phyloP scores from a whole-genome alignment of 2,113 vertebrate genomes.

The Falco punctatus region DNA sequence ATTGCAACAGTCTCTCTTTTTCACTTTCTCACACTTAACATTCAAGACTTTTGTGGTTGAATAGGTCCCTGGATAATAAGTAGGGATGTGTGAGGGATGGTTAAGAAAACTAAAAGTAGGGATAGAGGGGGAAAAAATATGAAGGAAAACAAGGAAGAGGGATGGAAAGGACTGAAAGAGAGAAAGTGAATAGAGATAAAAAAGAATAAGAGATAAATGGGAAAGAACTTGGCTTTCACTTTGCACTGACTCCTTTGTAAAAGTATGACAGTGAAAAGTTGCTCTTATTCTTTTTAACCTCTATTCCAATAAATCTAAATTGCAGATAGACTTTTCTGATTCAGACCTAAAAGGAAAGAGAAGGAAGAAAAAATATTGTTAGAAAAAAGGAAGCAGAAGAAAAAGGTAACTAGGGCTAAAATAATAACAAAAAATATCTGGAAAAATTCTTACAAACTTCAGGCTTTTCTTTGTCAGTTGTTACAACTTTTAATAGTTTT shows the following conservation, averaged over 20 bases:
- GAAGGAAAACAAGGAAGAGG: constrained; percentile 17
- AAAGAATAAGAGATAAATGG: constrained; percentile 41
- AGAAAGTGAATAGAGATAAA: constrained; percentile 35
- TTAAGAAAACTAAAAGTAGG: constrained; percentile 12
- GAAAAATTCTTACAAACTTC: not conserved
- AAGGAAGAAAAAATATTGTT: not conserved
- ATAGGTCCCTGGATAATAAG: constrained; percentile 46
- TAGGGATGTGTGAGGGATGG: not conserved
- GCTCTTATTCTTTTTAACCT: constrained; percentile 41
- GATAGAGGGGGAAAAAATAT: not conserved
- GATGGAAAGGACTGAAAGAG: constrained; percentile 4
- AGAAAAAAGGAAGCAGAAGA: not conserved
- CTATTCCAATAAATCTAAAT: constrained; percentile 62
- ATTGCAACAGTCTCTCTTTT: not conserved
- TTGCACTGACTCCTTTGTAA: constrained; percentile 35
- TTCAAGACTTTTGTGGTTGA: constrained; percentile 40
- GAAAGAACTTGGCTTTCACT: constrained; percentile 34
- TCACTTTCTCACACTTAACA: constrained; percentile 18
- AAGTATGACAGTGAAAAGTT: constrained; percentile 53
- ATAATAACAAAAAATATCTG: not conserved
- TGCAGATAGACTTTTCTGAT: constrained; percentile 44
- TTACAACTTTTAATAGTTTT: not conserved
- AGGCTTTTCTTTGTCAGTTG: not conserved
- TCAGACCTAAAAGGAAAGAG: not conserved
- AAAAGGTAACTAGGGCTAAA: not conserved